Evolutionary conservation across 2,797 vertebrate genomes (phyloP), one percentile per base, ranked within the genome.

Genomic region (Vultur gryphus): DNA sequence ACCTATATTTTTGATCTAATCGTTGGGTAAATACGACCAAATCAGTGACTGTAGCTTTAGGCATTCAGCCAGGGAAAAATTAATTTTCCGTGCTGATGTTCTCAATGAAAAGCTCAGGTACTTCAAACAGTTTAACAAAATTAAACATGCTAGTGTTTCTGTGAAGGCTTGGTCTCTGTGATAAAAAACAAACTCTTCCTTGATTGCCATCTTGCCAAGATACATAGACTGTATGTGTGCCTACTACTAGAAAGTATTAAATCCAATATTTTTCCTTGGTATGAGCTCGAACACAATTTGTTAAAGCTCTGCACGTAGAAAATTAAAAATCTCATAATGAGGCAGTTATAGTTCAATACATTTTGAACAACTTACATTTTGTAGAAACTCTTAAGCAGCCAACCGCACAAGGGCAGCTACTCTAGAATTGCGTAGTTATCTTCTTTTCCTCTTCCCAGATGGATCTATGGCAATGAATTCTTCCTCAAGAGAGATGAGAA

Each of bases 11-110:
- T 84, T 91, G 75, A 87, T 78, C 82, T 87, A 89, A 85, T 89
- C 67, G 57, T 91, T 90, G 25, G 24, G 8, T 85, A 94, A 95
- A 87, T 54, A 95, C 0, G 0, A 73, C 82, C 57, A 80, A 91
- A 89, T 83, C 71, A 41, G 43, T 77, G 67, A 70, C 71, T 90
- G 77, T 78, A 86, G 69, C 19, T 90, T 90, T 95, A 93, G 93
- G 86, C 89, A 49, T 48, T 76, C 11, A 85, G 55, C 87, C 87
- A 91, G 55, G 20, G 75, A 79, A 65, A 92, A 92, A 89, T 62
- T 89, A 83, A 70, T 80, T 83, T 87, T 89, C 66, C 15, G 0
- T 58, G 43, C 28, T 66, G 55, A 77, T 41, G 39, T 69, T 87
- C 67, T 77, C 76, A 77, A 41, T 64, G 29, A 82, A 95, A 95